phyloP scores from a whole-genome alignment of 2,797 vertebrate species.

The Momotus momota region DNA sequence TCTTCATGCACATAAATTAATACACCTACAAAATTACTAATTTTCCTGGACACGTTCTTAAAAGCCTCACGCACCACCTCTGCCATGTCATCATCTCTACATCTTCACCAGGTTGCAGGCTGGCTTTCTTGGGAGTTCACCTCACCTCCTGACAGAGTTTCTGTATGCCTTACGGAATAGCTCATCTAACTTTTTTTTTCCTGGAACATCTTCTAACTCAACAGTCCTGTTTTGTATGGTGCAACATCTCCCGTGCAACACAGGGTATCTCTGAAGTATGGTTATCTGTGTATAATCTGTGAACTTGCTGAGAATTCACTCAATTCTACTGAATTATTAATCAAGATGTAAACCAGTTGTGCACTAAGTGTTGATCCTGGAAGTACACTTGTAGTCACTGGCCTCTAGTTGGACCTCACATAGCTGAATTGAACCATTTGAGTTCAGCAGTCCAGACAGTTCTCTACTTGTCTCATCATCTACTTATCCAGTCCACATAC shows the following conservation, averaged over 20 bases:
- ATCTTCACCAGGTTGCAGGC: not conserved
- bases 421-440: not conserved
- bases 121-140: not conserved
- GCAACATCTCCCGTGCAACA: not conserved
- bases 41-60: too few species aligned
- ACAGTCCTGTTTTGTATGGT: not conserved
- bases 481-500: not conserved
- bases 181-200: not conserved
- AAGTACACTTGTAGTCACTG: not conserved
- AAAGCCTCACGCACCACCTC: too few species aligned
- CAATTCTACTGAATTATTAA: accelerated
- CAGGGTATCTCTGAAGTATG: not conserved
- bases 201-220: not conserved
- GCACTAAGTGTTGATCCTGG: not conserved
- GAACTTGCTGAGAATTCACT: not conserved
- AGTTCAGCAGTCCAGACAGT: not conserved
- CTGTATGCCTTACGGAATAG: not conserved
- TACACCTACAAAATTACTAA: too few species aligned
- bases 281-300: not conserved
- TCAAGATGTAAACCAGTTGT: not conserved
- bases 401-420: not conserved
- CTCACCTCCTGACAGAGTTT: not conserved
- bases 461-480: not conserved
- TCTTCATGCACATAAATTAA: too few species aligned
- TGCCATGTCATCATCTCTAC: not conserved